Evolutionary conservation across 1,140 invertebrate species (phyloP), one percentile per base, ranked within the genome.

Genomic region (Drosophila asahinai): DNA sequence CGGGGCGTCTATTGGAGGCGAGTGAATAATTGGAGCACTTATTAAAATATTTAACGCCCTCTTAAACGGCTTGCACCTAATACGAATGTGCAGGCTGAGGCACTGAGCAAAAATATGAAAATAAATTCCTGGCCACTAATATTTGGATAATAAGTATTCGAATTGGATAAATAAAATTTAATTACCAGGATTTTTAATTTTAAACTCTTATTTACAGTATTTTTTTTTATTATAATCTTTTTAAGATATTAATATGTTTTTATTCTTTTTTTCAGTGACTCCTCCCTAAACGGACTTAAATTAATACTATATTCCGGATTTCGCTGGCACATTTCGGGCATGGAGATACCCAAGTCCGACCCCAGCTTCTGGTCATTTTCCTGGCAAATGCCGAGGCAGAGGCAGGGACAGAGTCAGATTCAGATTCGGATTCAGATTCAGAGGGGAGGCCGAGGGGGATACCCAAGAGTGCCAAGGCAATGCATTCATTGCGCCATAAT

Each of bases 1-100:
- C 55, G 97, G 97, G 33, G 96, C 95, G 93, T 96, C 97, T 98
- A 66, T 48, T 62, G 43, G 62, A 30, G 74, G 9, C 48, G 58
- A 68, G 68, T 81, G 87, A 78, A 77, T 79, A 87, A 89, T 90
- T 81, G 83, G 80, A 81, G 43, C 65, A 61, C 72, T 74, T 74
- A 84, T 80, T 87, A 62, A 84, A 77, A 83, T 80, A 83, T 80
- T 83, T 68, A 83, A 87, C 73, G 70, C 58, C 48, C 64, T 40
- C 60, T 72, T 55, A 70, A 61, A 54, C 47, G 47, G 82, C 22
- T 59, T 22, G 47, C 47, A 49, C 25, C 17, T 38, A 68, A 49
- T 36, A 11, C 49, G 47, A 63, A 40, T 64, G 55, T 55, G 54
- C 54, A 38, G 19, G 40, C 30, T 15, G 27, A 17, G 30, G 40